Evolutionary conservation across 2,888 invertebrate genomes (phyloP).

Genomic region (Polyommatus iphigenia): DNA sequence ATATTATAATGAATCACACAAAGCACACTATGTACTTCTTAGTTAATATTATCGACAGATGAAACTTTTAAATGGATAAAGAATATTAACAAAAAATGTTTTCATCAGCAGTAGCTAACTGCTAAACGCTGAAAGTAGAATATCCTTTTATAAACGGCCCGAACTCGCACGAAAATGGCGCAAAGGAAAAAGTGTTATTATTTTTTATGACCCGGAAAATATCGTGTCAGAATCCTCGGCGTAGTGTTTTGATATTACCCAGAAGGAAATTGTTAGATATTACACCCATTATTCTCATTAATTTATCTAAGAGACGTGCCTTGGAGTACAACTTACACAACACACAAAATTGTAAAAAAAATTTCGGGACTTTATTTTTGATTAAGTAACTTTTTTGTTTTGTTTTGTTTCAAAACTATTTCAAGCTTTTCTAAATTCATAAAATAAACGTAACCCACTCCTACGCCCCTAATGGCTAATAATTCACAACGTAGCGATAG

Average conservation of each 20-base stretch:
- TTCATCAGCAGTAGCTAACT: not conserved
- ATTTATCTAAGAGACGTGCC: not conserved
- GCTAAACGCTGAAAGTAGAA: not conserved
- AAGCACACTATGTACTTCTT: too few relatives aligned
- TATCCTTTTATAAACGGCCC: conserved; percentile 37
- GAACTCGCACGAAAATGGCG: conserved; percentile 35
- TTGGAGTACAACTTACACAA: not conserved
- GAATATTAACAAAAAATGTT: not conserved
- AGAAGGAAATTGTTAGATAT: conserved; percentile 20
- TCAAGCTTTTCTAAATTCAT: too few relatives aligned
- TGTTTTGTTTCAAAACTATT: not conserved
- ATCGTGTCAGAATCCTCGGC: conserved; percentile 34
- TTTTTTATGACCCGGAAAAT: conserved; percentile 38
- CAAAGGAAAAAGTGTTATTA: conserved; percentile 36
- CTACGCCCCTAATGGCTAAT: too few relatives aligned
- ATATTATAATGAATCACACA: too few relatives aligned
- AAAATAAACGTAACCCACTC: too few relatives aligned
- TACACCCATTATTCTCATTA: conserved; percentile 17
- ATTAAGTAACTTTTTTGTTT: not conserved
- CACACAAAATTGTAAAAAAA: not conserved
- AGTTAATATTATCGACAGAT: too few relatives aligned
- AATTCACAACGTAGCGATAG: too few relatives aligned
- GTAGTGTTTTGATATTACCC: conserved; percentile 31
- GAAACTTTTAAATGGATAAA: too few relatives aligned
- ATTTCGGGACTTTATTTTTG: not conserved